These are phyloP conservation scores for Cylloceria caligata DNA, from an alignment of 2,888 invertebrate genomes.

Conservation along the genomic window DNA sequence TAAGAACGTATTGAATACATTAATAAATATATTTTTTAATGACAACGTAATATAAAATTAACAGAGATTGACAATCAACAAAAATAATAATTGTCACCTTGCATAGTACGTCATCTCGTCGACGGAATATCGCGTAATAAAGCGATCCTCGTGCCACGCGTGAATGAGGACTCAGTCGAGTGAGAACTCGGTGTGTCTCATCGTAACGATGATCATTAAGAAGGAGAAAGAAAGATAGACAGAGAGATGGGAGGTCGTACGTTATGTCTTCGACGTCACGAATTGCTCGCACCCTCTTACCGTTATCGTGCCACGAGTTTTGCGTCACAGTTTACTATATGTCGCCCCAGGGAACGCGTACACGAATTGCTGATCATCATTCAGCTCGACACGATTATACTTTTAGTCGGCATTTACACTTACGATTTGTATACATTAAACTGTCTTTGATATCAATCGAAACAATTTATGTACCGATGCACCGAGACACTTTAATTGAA, in stretches of 20 bases:
- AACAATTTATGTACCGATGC: background rate
- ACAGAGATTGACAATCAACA: background rate
- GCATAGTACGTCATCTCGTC: conserved; percentile 29
- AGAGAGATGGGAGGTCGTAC: conserved; percentile 36
- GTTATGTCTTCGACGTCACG: conserved; percentile 35
- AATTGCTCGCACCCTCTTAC: conserved; percentile 46
- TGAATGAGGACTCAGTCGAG: conserved; percentile 60
- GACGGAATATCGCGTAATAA: conserved; percentile 54
- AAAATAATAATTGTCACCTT: conserved; percentile 14
- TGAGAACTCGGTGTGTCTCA: background rate
- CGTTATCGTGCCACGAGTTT: conserved; percentile 56
- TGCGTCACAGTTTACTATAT: conserved; percentile 41
- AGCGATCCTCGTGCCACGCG: conserved; percentile 55
- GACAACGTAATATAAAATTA: background rate
- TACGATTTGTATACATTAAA: background rate
- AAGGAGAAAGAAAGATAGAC: conserved; percentile 12
- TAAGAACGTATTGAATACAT: background rate
- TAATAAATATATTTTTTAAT: background rate
- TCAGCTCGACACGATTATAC: conserved; percentile 10
- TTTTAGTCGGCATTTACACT: background rate
- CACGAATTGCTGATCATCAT: conserved; percentile 27
- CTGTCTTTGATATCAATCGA: background rate
- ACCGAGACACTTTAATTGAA: background rate
- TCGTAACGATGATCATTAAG: conserved; percentile 13
- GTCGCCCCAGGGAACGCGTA: conserved; percentile 21